Base-by-base conservation (phyloP, 2,888 invertebrate genomes). In the Chaetogeoica ovagalla region DNA sequence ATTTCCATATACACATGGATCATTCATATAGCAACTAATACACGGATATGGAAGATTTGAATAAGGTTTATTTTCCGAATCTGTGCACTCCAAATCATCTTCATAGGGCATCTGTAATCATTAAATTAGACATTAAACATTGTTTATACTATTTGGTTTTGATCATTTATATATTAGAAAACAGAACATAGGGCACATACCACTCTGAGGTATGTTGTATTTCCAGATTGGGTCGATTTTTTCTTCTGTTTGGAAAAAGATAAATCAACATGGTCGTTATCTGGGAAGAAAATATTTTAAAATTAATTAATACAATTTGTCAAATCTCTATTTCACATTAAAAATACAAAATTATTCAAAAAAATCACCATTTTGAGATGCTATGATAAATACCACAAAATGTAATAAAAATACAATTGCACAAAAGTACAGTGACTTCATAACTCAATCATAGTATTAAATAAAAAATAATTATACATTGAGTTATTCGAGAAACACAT, bases 1-100 rank as follows among this genome's bases (percentile, higher is more conserved):
- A 63, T 89, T 89, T 7, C 97, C 97, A 87, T 96, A 96, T 39
- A 89, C 86, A 85, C 96, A 97, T 63, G 91, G 90, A 75, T 88
- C 86, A 85, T 90, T 92, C 83, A 93, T 90, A 72, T 89, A 87
- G 86, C 96, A 97, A 66, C 89, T 89, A 68, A 97, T 90, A 86
- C 96, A 97, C 8, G 93, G 91, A 83, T 90, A 91, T 59, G 90
- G 89, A 60, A 96, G 86, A 63, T 90, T 87, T 9, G 89, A 88
- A 85, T 96, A 96, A 55, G 88, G 86, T n/a, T 87, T 84, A 76
- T 89, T 88, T 86, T 21, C 66, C 17, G 60, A 74, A 3, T 48
- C 68, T 8, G 37, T 48, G 55, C 75, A 75, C 48, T 75, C 75
- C 19, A 74, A 55, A 65, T 79, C 69, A 11, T 69, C 77, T 70